Evolutionary conservation across 2,797 vertebrate species (phyloP).

Genomic region (Catamblyrhynchus diadema): DNA sequence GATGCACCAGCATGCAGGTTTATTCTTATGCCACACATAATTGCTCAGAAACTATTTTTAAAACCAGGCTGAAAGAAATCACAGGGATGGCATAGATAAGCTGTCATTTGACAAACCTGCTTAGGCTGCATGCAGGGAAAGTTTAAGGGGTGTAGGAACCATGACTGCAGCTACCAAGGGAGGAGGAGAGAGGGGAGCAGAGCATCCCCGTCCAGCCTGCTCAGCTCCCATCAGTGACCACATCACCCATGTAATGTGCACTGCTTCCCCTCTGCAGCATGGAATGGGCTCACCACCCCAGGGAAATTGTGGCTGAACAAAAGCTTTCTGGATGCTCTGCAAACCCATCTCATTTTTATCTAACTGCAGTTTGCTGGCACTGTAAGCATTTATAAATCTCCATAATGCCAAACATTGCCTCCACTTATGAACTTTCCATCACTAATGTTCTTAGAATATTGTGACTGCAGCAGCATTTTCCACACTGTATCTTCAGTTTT

Average conservation of each 20-base stretch:
- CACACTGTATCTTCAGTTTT: not conserved
- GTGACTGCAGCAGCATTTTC: not conserved
- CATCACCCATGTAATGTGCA: not conserved
- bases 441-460: not conserved
- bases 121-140: not conserved
- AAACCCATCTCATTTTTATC: not conserved
- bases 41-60: slow-evolving; percentile 47
- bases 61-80: not conserved
- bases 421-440: not conserved
- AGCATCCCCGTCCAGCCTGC: not conserved
- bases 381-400: not conserved
- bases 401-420: not conserved
- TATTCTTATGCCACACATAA: slow-evolving; percentile 34
- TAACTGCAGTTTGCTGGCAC: not conserved
- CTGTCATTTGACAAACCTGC: not conserved
- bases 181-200: not conserved
- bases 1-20: slow-evolving; percentile 21
- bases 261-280: not conserved
- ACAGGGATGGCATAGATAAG: not conserved
- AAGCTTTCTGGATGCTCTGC: not conserved
- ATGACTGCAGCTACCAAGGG: not conserved
- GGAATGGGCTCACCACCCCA: not conserved
- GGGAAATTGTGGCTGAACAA: not conserved
- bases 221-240: too few species aligned
- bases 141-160: not conserved